A percentile compares a stretch with the other conserved stretches of the same genome.
These are phyloP conservation scores for Propsilocerus akamusi DNA, from an alignment of 1,140 invertebrate species.

Conservation along the genomic window DNA sequence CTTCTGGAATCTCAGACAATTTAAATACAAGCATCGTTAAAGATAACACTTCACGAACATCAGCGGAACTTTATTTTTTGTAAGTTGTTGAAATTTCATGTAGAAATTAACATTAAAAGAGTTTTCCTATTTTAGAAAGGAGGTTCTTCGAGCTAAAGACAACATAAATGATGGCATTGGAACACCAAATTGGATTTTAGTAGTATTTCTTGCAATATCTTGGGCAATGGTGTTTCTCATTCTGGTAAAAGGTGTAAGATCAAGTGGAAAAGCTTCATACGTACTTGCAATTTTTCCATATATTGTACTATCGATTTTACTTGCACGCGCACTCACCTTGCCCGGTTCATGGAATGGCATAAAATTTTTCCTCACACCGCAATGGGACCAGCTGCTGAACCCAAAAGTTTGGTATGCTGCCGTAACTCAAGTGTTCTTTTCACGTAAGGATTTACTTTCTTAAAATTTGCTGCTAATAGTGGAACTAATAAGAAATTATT, in stretches of 20 bases:
- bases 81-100: slow-evolving; percentile 13
- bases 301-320: slow-evolving; percentile 54
- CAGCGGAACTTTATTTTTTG: slow-evolving; percentile 23
- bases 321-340: slow-evolving; percentile 52
- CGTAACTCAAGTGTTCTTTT: slow-evolving; percentile 56
- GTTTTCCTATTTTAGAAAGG: slow-evolving; percentile 26
- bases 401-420: slow-evolving; percentile 67
- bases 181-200: slow-evolving; percentile 51
- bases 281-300: slow-evolving; percentile 77
- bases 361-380: slow-evolving; percentile 50
- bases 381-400: slow-evolving; percentile 47
- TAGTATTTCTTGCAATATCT: slow-evolving; percentile 53
- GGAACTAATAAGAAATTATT: slow-evolving; percentile 14
- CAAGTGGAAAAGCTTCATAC: slow-evolving; percentile 60
- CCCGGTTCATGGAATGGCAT: slow-evolving; percentile 58
- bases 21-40: background rate
- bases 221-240: slow-evolving; percentile 63
- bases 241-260: slow-evolving; percentile 59
- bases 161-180: slow-evolving; percentile 53
- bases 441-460: slow-evolving; percentile 31
- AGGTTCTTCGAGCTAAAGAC: slow-evolving; percentile 43
- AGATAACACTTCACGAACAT: slow-evolving; percentile 9
- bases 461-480: background rate
- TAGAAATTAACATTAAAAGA: slow-evolving; percentile 6
- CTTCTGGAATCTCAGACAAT: slow-evolving; percentile 10